Conservation (phyloP, 2,888 invertebrate genomes). For the Selenia dentaria region DNA sequence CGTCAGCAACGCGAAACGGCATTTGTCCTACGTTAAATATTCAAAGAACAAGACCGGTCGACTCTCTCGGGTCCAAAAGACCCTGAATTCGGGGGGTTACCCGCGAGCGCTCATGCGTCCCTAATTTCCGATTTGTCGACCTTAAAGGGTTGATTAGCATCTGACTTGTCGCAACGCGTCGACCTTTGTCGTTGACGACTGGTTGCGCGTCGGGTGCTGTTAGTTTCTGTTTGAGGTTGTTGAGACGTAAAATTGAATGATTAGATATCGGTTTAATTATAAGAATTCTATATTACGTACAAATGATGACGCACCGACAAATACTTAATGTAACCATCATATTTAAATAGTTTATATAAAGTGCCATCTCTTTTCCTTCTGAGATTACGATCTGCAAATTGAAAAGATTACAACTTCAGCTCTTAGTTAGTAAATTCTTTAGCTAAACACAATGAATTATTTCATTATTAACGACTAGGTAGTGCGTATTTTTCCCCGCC, state of each 20-base stretch:
- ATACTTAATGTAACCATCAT: no score
- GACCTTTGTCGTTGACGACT: conserved; percentile 64
- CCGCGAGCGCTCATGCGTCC: conserved; percentile 79
- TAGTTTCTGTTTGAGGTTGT: conserved; percentile 47
- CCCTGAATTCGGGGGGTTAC: conserved; percentile 65
- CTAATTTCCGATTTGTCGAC: conserved; percentile 83
- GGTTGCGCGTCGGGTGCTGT: conserved; percentile 20
- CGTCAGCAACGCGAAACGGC: conserved; percentile 51
- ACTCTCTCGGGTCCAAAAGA: conserved; percentile 67
- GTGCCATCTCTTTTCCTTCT: no score
- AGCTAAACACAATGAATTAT: no score
- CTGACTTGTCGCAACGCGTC: conserved; percentile 77
- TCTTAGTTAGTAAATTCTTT: no score
- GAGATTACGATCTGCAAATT: no score
- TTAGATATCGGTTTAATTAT: conserved; percentile 5
- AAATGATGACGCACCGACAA: no score
- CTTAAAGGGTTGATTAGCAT: conserved; percentile 82
- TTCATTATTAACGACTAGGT: no score
- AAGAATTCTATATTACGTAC: no score
- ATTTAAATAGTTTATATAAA: no score
- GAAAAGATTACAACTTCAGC: no score
- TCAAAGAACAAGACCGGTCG: conserved; percentile 74
- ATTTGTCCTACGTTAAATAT: conserved; percentile 75
- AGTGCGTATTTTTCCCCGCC: no score
- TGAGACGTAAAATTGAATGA: conserved; percentile 49